Evolutionary conservation across 2,113 vertebrate species (phyloP), one percentile per base, ranked within the genome.

Genomic region (Rhombomys opimus): DNA sequence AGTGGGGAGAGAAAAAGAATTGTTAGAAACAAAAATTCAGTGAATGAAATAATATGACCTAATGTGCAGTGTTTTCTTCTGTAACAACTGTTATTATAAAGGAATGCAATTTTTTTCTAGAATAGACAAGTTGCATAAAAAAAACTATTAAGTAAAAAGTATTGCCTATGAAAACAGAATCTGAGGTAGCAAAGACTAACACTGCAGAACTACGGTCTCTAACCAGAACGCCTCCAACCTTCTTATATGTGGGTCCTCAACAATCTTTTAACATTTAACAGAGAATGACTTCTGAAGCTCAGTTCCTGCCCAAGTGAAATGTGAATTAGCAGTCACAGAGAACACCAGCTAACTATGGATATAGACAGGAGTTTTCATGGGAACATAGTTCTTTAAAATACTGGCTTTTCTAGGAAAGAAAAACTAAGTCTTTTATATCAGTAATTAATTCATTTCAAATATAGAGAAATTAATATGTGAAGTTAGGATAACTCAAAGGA

Each of bases 101-200:
- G 89, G 30, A 75, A 63, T n/a, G 41, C 75, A 30, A 41, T 38
- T 27, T 61, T 81, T 88, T 88, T 73, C 27, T 63, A 87, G 82
- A 94, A 94, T 80, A 41, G 32, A 0, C 52, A 82, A 87, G 41
- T 57, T 95, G 81, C 35, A 89, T n/a, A 87, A 61, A 92, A 93
- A 93, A 94, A 32, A 5, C 5, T 85, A 82, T 70, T 59, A 86
- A 68, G 67, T 77, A 81, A 92, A 86, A 92, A n/a, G 35, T 59
- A 91, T 35, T 25, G 50, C 25, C 18, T 35, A 27, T 85, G 13
- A 89, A 67, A 87, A 87, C 27, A 18, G 23, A 32, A 15, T 76
- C 22, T 25, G 32, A 85, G 50, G 32, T 41, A 94, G 92, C 18
- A 80, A 91, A 95, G 70, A 76, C 6, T 81, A 75, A 78, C 12